Base-by-base conservation (phyloP, 2,797 vertebrate species). In the Trachurus trachurus region DNA sequence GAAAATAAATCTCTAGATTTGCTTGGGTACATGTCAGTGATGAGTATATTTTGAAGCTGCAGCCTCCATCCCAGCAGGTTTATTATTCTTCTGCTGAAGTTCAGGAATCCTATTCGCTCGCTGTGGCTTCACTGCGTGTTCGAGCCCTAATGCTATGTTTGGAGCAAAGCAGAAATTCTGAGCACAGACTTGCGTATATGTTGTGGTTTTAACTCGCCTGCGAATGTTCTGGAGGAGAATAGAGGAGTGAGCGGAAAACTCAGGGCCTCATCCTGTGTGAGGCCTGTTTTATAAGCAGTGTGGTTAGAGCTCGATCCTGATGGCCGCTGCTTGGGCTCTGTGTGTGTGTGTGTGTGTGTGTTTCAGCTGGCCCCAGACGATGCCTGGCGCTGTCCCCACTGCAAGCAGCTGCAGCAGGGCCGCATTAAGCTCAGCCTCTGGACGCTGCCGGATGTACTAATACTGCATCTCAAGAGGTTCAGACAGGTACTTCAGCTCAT, bases 341-440 rank as follows among this genome's bases (percentile, higher is more conserved):
- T 26, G 26, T 26, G 26, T 26, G 26, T 26, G 26, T 26, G 69
- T 65, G 67, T 82, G 67, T 65, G 67, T 82, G 76, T 90, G 40
- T 94, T 94, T 78, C 88, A 99, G 98, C 95, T 99, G 86, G 98
- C 98, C 79, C 98, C 98, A 0, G 98, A 99, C 19, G 98, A 99
- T 0, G 98, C 98, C 26, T 99, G 98, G 98, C 96, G 98, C 79
- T 99, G 98, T 90, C 98, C 98, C 0, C 98, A 99, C 92, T 99
- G 98, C 88, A 99, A 99, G 92, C 98, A 99, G 94, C 96, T 99
- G 84, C 98, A 99, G 94, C 98, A 99, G 86, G 98, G 98, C n/a
- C 98, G 97, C 89, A 99, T 99, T 81, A 99, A 99, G 19, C 94
- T 99, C 80, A 99, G 98, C 93, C 94, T 99, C 81, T 99, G 98